phyloP scores from a whole-genome alignment of 2,113 vertebrate species.

The Anolis carolinensis region DNA sequence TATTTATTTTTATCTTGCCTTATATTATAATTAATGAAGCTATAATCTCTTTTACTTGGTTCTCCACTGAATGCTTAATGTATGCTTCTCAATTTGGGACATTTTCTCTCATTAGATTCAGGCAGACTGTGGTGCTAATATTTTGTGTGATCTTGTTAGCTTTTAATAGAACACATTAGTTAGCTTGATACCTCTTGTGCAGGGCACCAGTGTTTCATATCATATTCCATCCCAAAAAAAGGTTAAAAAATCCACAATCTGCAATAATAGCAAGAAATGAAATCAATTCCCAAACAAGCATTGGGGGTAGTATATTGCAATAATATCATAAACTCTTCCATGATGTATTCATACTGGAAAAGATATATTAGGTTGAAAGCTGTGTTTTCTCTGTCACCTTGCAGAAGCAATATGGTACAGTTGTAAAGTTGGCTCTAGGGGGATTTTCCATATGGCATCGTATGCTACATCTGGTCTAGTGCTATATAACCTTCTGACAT shows the following conservation, averaged over 20 bases:
- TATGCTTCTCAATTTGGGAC: constrained; percentile 6
- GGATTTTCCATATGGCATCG: background rate
- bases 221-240: background rate
- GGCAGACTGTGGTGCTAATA: background rate
- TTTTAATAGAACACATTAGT: background rate
- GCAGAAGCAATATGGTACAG: constrained; percentile 39
- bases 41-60: background rate
- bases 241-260: background rate
- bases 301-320: background rate
- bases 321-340: constrained; percentile 44
- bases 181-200: background rate
- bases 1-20: constrained; percentile 5
- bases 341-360: constrained; percentile 38
- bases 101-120: constrained; percentile 14
- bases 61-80: background rate
- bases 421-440: constrained; percentile 27
- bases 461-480: background rate
- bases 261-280: constrained; percentile 5
- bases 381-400: constrained; percentile 43
- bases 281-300: constrained; percentile 17
- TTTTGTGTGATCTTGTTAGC: background rate
- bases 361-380: constrained; percentile 43
- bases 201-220: background rate
- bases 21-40: background rate
- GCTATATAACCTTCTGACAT: background rate